Evolutionary conservation across 1,140 invertebrate genomes (phyloP), one percentile per base, ranked within the genome.

Genomic region (Augochlora pura): DNA sequence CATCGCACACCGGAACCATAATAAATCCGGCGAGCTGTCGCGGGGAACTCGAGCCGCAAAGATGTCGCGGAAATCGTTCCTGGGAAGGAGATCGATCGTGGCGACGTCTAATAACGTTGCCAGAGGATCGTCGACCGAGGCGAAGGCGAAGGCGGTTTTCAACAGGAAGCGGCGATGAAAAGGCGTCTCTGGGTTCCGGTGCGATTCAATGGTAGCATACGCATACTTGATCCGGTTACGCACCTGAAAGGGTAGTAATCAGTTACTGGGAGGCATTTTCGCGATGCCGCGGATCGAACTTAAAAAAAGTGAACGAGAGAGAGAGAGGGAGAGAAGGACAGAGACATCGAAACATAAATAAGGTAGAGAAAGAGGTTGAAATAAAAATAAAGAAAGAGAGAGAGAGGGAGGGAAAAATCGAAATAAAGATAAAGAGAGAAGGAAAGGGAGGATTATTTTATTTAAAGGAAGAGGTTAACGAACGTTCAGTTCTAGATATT

Each of bases 231-330:
- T 81, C 74, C 65, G 67, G 76, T 77, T 77, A 77, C 79, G 62
- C 74, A 74, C 70, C 62, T 69, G 74, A 81, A 81, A 81, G 66
- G 74, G 79, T 70, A 70, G 79, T 77, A 81, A 81, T 81, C 79
- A 77, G 74, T 81, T 81, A 81, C 74, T 60, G 23, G 42, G 16
- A 77, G n/a, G n/a, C n/a, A n/a, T n/a, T n/a, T n/a, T n/a, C n/a
- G n/a, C n/a, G n/a, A n/a, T n/a, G n/a, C n/a, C n/a, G n/a, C n/a
- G n/a, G n/a, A n/a, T n/a, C n/a, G n/a, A n/a, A n/a, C n/a, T n/a
- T n/a, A n/a, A n/a, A n/a, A n/a, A n/a, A n/a, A n/a, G n/a, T n/a
- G n/a, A 32, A 32, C 1, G 32, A 32, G 32, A 32, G 32, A 32
- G 32, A 32, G 32, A 32, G 32, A 32, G 32, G 4, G 32, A 32